Evolutionary conservation across 2,797 vertebrate genomes (phyloP).

Genomic region (Aeoliscus strigatus): DNA sequence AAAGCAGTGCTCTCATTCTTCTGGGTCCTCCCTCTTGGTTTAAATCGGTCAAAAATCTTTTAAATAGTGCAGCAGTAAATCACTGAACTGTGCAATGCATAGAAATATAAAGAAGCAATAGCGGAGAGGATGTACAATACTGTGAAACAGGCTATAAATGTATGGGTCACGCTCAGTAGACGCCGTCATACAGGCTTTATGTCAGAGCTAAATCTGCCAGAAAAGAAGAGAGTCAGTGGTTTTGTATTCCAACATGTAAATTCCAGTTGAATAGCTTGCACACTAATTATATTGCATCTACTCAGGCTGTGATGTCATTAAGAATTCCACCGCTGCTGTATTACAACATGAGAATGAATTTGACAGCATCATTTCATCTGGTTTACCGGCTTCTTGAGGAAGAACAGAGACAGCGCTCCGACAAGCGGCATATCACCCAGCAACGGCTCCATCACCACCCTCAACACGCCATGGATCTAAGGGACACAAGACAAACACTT

Average conservation of each 20-base stretch:
- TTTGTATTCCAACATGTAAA: slow-evolving; percentile 12
- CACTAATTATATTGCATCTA: slow-evolving; percentile 5
- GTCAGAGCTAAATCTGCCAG: too few relatives aligned
- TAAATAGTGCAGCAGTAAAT: slow-evolving; percentile 23
- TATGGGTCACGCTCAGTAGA: too few relatives aligned
- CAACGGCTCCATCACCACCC: slow-evolving; percentile 93
- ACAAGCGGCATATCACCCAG: slow-evolving; percentile 92
- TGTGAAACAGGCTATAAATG: not conserved
- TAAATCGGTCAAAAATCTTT: slow-evolving; percentile 58
- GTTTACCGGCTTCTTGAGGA: slow-evolving; percentile 96
- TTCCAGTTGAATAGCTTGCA: slow-evolving; percentile 2
- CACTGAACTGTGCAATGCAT: not conserved
- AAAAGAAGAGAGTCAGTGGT: not conserved
- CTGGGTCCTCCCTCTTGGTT: slow-evolving; percentile 42
- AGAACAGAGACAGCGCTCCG: slow-evolving; percentile 93
- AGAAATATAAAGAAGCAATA: too few relatives aligned
- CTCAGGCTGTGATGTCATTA: slow-evolving; percentile 1
- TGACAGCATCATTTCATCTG: slow-evolving; percentile 1
- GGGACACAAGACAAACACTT: slow-evolving; percentile 42
- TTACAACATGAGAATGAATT: slow-evolving; percentile 4
- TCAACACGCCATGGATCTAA: slow-evolving; percentile 91
- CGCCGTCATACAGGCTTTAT: too few relatives aligned
- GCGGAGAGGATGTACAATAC: slow-evolving; percentile 1
- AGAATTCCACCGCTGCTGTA: not conserved
- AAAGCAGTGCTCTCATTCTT: slow-evolving; percentile 48